Percentiles rank a stretch among this genome's conserved stretches.
These are phyloP conservation scores for Notodonta ziczac DNA, from an alignment of 2,888 invertebrate genomes.

Conservation along the genomic window DNA sequence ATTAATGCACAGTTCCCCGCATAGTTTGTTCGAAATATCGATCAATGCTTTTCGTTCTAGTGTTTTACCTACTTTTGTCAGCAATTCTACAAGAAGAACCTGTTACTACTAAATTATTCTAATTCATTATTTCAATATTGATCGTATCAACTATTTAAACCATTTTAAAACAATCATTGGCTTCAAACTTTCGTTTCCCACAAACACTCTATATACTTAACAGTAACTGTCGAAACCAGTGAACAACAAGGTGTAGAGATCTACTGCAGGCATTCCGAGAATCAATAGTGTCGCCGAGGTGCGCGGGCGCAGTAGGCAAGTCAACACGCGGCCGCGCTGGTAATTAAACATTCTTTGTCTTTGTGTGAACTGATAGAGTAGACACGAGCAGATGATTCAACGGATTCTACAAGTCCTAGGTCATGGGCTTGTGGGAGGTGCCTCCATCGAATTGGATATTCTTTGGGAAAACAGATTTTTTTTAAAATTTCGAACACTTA, in stretches of 20 bases:
- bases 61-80: no score
- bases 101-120: neutral
- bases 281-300: slow-evolving; percentile 36
- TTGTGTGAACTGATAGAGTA: slow-evolving; percentile 58
- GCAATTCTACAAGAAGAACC: no score
- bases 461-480: no score
- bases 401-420: neutral
- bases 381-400: slow-evolving; percentile 21
- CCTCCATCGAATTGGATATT: no score
- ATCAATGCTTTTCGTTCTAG: no score
- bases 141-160: neutral
- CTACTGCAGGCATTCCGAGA: slow-evolving; percentile 52
- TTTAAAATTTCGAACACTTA: no score
- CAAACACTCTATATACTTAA: slow-evolving; percentile 31
- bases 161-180: neutral
- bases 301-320: slow-evolving; percentile 54
- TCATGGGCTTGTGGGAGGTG: neutral
- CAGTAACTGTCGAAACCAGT: slow-evolving; percentile 46
- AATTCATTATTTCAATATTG: neutral
- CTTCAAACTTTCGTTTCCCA: slow-evolving; percentile 40
- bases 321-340: slow-evolving; percentile 55
- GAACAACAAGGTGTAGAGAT: slow-evolving; percentile 22
- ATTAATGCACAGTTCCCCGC: no score
- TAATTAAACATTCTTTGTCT: slow-evolving; percentile 77
- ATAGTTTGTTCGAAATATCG: no score